These are phyloP conservation scores for Rhynchophorus ferrugineus DNA, from an alignment of 1,140 invertebrate genomes.

Conservation along the genomic window DNA sequence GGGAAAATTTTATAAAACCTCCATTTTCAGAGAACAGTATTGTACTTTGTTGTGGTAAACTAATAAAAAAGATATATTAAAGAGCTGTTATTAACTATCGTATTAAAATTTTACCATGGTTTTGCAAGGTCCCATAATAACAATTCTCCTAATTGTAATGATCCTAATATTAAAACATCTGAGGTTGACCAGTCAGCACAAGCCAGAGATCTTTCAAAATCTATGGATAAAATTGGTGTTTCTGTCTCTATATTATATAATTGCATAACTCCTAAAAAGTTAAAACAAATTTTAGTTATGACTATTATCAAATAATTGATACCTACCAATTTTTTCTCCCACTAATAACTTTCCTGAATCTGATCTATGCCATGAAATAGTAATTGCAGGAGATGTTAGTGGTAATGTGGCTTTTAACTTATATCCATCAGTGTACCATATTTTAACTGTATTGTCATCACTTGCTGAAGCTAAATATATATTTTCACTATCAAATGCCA, in stretches of 20 bases:
- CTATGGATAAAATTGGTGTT: conserved; percentile 62
- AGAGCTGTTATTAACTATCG: not conserved
- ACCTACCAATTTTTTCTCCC: conserved; percentile 60
- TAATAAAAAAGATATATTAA: conserved; percentile 31
- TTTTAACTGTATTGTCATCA: conserved; percentile 66
- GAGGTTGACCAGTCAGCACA: conserved; percentile 61
- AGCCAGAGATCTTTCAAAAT: conserved; percentile 54
- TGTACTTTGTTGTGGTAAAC: conserved; percentile 47
- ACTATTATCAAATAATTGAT: conserved; percentile 34
- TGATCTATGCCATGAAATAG: conserved; percentile 61
- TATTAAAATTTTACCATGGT: conserved; percentile 42
- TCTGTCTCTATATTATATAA: conserved; percentile 64
- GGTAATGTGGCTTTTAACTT: conserved; percentile 51
- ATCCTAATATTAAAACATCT: conserved; percentile 55
- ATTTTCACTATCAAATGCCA: conserved; percentile 63
- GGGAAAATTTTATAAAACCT: conserved; percentile 47
- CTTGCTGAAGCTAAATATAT: conserved; percentile 62
- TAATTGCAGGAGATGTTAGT: conserved; percentile 60
- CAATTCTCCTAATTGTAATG: conserved; percentile 54
- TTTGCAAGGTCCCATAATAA: conserved; percentile 55
- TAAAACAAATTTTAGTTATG: not conserved
- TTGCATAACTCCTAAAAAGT: conserved; percentile 31
- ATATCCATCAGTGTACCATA: conserved; percentile 55
- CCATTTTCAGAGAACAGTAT: conserved; percentile 52
- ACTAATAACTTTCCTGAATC: conserved; percentile 68